Evolutionary conservation across 2,797 vertebrate genomes (phyloP), one percentile per base, ranked within the genome.

Genomic region (Rhinatrema bivittatum): DNA sequence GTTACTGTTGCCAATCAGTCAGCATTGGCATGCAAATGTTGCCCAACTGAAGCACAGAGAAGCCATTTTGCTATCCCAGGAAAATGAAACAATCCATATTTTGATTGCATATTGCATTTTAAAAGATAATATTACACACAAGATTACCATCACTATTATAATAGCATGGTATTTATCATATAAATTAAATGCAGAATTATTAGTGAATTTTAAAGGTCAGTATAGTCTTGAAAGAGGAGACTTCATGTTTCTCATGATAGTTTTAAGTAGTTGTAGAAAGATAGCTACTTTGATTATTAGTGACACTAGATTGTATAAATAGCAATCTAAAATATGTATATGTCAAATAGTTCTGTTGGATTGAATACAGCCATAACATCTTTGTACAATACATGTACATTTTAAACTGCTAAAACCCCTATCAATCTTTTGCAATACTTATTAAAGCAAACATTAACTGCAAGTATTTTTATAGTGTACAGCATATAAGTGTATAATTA

Each of bases 401-500:
- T 57, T 45, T 19, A 36, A 59, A 52, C 22, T 39, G 59, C 62
- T 39, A 62, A 50, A 45, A 54, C 43, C 53, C 52, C 56, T 59
- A 43, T 13, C 32, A 46, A 50, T 48, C 48, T 50, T 62, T 63
- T 70, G 56, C 64, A 60, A 62, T 62, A 20, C 44, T 61, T 68
- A 56, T 56, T 40, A 50, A 19, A 40, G 55, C 39, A n/a, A n/a
- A n/a, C 41, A 64, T 66, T 69, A 69, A 60, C 63, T 57, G 28
- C 2, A 39, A 18, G 50, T 58, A 64, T 68, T 59, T 62, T 47
- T 55, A 70, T 53, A 65, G 5, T 39, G 45, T 56, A 32, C 65
- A 60, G 42, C 65, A 12, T 69, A 41, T 62, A 55, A 27, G 31
- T 72, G 68, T 76, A 77, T 51, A n/a, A 68, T 75, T 69, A 62